A percentile compares a stretch with the other conserved stretches of the same genome.
Conservation (phyloP, 2,113 vertebrate species). For the Porphyrio hochstetteri region DNA sequence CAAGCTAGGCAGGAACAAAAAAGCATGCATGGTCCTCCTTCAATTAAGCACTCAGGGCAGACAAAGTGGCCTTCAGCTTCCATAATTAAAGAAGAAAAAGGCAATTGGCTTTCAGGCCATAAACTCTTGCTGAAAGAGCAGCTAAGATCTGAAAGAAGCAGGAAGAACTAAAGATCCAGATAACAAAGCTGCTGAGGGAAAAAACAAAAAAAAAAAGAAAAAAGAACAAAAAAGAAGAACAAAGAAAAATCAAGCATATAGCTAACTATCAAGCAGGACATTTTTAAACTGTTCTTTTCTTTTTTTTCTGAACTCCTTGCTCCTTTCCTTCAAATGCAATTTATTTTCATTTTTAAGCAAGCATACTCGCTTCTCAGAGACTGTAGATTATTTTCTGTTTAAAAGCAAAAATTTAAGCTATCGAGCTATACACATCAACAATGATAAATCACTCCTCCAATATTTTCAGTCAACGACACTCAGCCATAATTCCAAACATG, state of each 20-base stretch:
- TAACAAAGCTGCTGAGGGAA: background rate
- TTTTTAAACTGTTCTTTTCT: background rate
- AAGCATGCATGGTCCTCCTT: conserved; percentile 9
- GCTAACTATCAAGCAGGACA: background rate
- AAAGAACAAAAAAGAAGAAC: background rate
- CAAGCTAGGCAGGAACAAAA: conserved; percentile 13
- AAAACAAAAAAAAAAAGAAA: background rate
- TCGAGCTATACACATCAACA: background rate
- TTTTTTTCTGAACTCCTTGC: background rate
- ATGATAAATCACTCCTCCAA: background rate
- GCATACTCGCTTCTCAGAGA: background rate
- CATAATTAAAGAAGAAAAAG: conserved; percentile 55
- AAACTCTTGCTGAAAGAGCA: conserved; percentile 48
- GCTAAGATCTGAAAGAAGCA: conserved; percentile 19
- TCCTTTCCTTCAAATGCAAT: background rate
- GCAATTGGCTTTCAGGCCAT: conserved; percentile 30
- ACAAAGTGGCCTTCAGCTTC: conserved; percentile 47
- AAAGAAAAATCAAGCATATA: background rate
- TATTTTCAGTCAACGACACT: background rate
- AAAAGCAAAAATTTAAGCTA: background rate
- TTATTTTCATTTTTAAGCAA: background rate
- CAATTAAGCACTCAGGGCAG: conserved; percentile 28
- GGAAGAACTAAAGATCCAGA: conserved; percentile 25
- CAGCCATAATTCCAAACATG: background rate
- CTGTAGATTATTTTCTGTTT: background rate